Evolutionary conservation across 1,140 invertebrate genomes (phyloP).

Genomic region (Holotrichia oblita): DNA sequence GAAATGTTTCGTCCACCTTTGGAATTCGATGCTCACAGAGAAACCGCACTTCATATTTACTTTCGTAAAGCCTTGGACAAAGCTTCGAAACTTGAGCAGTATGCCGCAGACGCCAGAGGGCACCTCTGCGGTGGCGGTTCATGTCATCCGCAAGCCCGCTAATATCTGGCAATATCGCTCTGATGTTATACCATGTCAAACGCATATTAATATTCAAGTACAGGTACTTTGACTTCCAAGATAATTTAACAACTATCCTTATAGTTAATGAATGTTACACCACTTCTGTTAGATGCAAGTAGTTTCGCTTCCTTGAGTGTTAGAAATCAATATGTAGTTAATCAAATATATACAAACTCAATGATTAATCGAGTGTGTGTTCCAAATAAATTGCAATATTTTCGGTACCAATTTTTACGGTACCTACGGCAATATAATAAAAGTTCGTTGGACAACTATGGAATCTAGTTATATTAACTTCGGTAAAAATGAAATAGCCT

Average conservation of each 20-base stretch:
- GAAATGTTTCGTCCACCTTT: neutral
- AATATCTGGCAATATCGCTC: constrained; percentile 35
- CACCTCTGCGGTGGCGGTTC: constrained; percentile 43
- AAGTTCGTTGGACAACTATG: no score
- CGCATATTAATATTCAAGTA: constrained; percentile 29
- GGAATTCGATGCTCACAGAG: constrained; percentile 41
- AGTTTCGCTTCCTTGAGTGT: no score
- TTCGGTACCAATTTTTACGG: no score
- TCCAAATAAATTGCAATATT: no score
- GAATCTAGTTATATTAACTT: no score
- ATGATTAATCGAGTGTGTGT: no score
- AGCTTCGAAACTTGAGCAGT: constrained; percentile 47
- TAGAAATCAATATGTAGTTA: no score
- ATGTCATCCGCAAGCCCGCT: constrained; percentile 48
- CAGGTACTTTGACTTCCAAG: constrained; percentile 26
- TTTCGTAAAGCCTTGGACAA: constrained; percentile 47
- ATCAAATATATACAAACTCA: no score
- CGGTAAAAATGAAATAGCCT: no score
- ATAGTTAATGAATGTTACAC: neutral
- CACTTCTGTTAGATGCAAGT: neutral
- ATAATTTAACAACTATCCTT: neutral
- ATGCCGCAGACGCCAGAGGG: constrained; percentile 46
- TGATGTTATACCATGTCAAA: constrained; percentile 37
- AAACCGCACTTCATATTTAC: constrained; percentile 50
- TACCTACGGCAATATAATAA: no score